Evolutionary conservation across 2,113 vertebrate species (phyloP), one percentile per base, ranked within the genome.

Genomic region (Strix uralensis): DNA sequence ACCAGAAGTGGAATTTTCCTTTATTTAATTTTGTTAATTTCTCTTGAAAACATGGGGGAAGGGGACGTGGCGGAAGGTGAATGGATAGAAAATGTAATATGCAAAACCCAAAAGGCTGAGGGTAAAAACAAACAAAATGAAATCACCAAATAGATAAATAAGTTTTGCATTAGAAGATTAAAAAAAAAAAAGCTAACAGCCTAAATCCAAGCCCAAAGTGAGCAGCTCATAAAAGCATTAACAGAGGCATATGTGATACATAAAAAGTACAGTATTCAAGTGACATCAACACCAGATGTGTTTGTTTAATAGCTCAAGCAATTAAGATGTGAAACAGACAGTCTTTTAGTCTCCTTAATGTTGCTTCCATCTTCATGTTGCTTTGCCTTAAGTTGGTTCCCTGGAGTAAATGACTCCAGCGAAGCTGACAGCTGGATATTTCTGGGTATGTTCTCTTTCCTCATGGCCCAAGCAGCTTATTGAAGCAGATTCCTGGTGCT

Each of bases 21-120:
- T 95, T 94, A 91, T 97, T 95, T 94, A 89, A 94, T 97, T 94
- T 94, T 74, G 29, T 22, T 81, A 94, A 91, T 94, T 96, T 89
- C 36, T 89, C 61, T 75, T 75, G 65, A 88, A 91, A 25, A 87
- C 92, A 73, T 0, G 0, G 21, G 10, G 30, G 55, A 71, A 81
- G 22, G 22, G 79, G 71, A 46, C 0, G 0, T 47, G 5, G 51
- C 0, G 0, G 71, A 82, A 93, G n/a, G 29, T 0, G 1, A 69
- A 87, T 25, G 40, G 59, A 46, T 49, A 87, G 70, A 85, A 36
- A 85, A 73, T 58, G 51, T 26, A 73, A 86, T 78, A 90, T 46
- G 18, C 13, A 93, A 93, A 86, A 13, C 78, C 81, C 71, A 73
- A 69, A 87, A 88, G 81, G 34, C 46, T 2, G 4, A 82, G 81